Percentiles rank a stretch among this genome's conserved stretches.
These are phyloP conservation scores for Microtus montanus DNA, from an alignment of 2,113 vertebrate genomes.

Conservation along the genomic window DNA sequence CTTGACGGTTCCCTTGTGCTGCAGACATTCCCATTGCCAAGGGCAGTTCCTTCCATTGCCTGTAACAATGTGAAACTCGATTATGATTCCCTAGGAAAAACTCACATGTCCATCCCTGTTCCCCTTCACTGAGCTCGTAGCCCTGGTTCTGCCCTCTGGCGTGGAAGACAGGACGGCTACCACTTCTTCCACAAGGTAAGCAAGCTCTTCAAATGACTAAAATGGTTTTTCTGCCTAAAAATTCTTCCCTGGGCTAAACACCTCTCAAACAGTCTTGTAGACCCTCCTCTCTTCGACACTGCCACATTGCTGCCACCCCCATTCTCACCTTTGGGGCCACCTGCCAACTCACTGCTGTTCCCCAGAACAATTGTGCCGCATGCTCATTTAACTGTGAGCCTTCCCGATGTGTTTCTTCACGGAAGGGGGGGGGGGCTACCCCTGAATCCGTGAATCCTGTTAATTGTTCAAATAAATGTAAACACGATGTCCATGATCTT, in stretches of 20 bases:
- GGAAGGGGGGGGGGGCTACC: not conserved
- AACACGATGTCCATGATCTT: not conserved
- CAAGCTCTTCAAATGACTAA: not conserved
- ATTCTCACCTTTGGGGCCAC: not conserved
- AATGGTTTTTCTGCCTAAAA: not conserved
- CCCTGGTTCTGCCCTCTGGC: not conserved
- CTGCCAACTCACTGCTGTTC: not conserved
- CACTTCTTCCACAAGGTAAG: not conserved
- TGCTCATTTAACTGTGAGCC: not conserved
- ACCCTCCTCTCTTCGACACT: not conserved
- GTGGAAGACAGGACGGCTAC: not conserved
- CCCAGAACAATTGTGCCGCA: not conserved
- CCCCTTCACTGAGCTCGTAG: not conserved
- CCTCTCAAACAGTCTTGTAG: not conserved
- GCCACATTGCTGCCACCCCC: not conserved
- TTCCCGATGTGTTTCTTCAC: not conserved
- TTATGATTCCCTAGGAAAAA: not conserved
- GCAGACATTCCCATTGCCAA: not conserved
- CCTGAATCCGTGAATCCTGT: not conserved
- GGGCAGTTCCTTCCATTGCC: not conserved
- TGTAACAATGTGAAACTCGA: not conserved
- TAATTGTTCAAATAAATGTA: slow-evolving; percentile 39
- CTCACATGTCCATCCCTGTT: not conserved
- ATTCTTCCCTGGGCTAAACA: not conserved
- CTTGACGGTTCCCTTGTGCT: not conserved